These are phyloP conservation scores for Flexamia atlantica DNA, from an alignment of 2,888 invertebrate genomes.

Conservation along the genomic window DNA sequence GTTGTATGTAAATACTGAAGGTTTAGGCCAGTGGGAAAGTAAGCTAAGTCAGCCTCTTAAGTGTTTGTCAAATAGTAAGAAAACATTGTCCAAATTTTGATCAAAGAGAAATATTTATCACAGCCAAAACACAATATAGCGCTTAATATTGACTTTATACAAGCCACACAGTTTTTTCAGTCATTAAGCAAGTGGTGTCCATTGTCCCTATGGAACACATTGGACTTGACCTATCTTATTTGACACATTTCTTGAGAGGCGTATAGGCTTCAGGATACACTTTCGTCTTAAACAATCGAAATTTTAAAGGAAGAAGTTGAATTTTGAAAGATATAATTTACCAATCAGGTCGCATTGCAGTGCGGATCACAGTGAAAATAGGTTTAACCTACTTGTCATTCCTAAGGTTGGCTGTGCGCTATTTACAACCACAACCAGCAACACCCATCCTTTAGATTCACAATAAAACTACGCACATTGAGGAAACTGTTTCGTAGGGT, in stretches of 20 bases:
- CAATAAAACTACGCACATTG: background rate
- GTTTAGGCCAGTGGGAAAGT: constrained; percentile 11
- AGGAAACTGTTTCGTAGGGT: too few species aligned
- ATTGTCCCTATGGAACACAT: constrained; percentile 33
- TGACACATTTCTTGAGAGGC: background rate
- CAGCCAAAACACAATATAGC: constrained; percentile 22
- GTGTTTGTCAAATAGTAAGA: background rate
- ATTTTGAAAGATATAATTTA: background rate
- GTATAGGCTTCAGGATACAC: background rate
- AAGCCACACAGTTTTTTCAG: background rate
- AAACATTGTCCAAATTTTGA: constrained; percentile 3
- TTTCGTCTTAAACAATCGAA: background rate
- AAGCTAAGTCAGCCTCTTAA: background rate
- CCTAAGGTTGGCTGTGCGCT: constrained; percentile 56
- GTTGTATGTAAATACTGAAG: background rate
- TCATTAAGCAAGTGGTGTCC: background rate
- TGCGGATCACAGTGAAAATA: constrained; percentile 58
- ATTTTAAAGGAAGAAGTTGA: background rate
- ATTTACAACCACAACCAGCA: constrained; percentile 53
- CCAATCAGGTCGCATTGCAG: constrained; percentile 30
- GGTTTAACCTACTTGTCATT: constrained; percentile 67
- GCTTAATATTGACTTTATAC: background rate
- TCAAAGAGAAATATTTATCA: constrained; percentile 10
- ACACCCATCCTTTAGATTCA: constrained; percentile 30
- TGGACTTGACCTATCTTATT: background rate